Evolutionary conservation across 2,113 vertebrate genomes (phyloP), one percentile per base, ranked within the genome.

Genomic region (Aegithalos caudatus): DNA sequence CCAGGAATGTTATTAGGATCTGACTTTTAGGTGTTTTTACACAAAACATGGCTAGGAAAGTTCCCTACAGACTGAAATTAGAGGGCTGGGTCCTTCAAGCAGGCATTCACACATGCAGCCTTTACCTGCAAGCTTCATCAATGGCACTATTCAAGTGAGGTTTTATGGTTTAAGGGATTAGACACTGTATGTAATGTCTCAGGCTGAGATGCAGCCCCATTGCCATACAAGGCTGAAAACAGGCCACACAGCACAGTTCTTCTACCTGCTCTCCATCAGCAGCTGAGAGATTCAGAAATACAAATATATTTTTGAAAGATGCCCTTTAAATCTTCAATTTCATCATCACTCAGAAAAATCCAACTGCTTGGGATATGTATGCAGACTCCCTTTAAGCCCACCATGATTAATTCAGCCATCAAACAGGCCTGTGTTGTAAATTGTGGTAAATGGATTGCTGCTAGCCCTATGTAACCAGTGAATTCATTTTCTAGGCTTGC

Each of bases 171-270:
- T 90, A 90, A 64, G 14, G 90, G 90, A 96, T 94, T 83, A 94
- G 94, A 96, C 90, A 69, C 90, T 74, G 71, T 94, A 95, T 94
- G 95, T 93, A 95, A 96, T 88, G 94, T 95, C 94, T 95, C 91
- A 29, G 81, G 62, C 90, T 54, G 56, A 83, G 69, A 64, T 0
- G 0, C 70, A 78, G 73, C 81, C 82, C 77, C 79, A 72, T 65
- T 70, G 22, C 66, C 3, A 9, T 5, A 6, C 10, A 21, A 11
- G 45, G 57, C 76, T 78, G 78, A 89, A 81, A 71, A 72, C 50
- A 83, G 66, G 73, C 84, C 81, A 69, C 90, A 84, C 73, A 92
- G 64, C 88, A 29, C 48, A 67, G 76, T 14, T 73, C 81, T 92
- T 86, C 86, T 86, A 47, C 72, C 69, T 4, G 28, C 54, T 60